These are phyloP conservation scores for Syrrhaptes paradoxus DNA, from an alignment of 2,113 vertebrate species.

Conservation along the genomic window DNA sequence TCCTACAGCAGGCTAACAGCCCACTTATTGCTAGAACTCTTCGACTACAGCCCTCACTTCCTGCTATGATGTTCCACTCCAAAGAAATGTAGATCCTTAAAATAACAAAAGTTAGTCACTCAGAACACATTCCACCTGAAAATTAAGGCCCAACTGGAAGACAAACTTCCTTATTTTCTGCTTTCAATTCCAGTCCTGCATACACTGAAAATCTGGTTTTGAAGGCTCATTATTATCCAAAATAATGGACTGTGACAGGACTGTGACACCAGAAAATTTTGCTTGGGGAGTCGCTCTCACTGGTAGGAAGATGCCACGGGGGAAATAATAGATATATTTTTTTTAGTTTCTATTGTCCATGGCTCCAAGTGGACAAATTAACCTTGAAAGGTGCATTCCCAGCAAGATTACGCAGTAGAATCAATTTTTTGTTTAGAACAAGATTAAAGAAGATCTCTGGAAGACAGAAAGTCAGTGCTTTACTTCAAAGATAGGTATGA, in stretches of 20 bases:
- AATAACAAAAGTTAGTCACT: background rate
- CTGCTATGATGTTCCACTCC: background rate
- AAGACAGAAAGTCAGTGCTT: slow-evolving; percentile 12
- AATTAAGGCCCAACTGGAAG: background rate
- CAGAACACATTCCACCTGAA: background rate
- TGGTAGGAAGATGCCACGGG: background rate
- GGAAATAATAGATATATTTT: background rate
- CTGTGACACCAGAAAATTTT: background rate
- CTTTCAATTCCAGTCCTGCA: background rate
- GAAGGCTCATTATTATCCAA: background rate
- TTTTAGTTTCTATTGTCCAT: background rate
- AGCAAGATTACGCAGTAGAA: background rate
- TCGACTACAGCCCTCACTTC: background rate
- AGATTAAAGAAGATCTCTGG: slow-evolving; percentile 9
- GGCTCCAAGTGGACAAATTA: background rate
- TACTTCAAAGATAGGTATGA: background rate
- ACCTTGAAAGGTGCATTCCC: background rate
- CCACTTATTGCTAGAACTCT: background rate
- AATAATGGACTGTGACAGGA: background rate
- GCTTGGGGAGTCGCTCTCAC: background rate
- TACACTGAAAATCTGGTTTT: background rate
- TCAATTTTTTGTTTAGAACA: slow-evolving; percentile 9
- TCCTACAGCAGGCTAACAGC: background rate
- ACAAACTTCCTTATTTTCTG: background rate
- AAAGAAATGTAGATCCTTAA: background rate